Evolutionary conservation across 2,797 vertebrate species (phyloP), one percentile per base, ranked within the genome.

Genomic region (Mormyrus proboscirostris): DNA sequence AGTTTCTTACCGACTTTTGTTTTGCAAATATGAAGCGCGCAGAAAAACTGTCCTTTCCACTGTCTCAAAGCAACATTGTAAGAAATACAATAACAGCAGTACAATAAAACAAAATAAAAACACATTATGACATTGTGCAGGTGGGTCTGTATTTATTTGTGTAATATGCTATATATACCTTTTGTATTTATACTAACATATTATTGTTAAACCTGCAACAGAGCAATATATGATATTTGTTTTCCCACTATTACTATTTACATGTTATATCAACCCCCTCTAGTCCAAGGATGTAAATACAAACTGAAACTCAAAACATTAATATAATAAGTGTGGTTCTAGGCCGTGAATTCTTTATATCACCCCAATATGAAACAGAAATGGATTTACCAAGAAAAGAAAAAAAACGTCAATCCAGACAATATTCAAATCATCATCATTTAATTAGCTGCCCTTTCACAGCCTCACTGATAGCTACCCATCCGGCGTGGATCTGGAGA

Each of bases 351-450:
- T 38, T 49, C 88, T 85, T 89, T 84, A 79, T 84, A 62, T 44
- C 38, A 38, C 29, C 41, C 12, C 69, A 5, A 16, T 73, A 33
- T 82, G 76, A 82, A 47, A 41, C 41, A 79, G 38, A 44, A 19
- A n/a, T 82, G 76, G 41, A 19, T 82, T 82, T 10, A 82, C 38
- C 14, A 82, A 22, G 19, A 4, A n/a, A 51, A 82, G 73, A 44
- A 47, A 41, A 51, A 50, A 89, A 57, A 7, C 22, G 55, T 89
- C 53, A 62, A 84, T 89, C 53, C 79, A 25, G 44, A 44, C 55
- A 29, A 84, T 89, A 44, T 84, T 84, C 57, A 89, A 89, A 83
- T 62, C 55, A 3, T 47, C 76, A 62, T 83, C 44, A 89, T 62
- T 89, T 86, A 51, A 65, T 59, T 82, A 69, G 49, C 22, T 59